These are phyloP conservation scores for Agonopterix subpropinquella DNA, from an alignment of 2,888 invertebrate genomes.

Conservation along the genomic window DNA sequence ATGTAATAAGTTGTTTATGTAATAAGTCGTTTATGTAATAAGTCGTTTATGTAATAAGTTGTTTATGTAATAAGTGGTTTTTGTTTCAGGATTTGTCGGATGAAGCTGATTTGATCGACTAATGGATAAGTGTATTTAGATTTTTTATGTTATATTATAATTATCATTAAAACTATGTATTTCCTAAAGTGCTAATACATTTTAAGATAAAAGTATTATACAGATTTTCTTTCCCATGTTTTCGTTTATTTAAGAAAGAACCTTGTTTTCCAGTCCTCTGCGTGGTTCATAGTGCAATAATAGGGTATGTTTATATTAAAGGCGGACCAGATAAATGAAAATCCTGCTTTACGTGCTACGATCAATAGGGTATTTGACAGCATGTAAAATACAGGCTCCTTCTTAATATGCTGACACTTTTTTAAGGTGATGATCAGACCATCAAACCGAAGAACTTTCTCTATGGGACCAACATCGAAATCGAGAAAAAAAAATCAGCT, in stretches of 20 bases:
- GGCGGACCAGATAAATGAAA: too few species aligned
- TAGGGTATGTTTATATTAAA: too few species aligned
- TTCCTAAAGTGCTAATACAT: conserved; percentile 57
- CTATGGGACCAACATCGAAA: too few species aligned
- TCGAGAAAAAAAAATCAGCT: too few species aligned
- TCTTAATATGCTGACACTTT: too few species aligned
- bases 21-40: conserved; percentile 18
- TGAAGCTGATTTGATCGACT: conserved; percentile 42
- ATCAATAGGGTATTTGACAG: too few species aligned
- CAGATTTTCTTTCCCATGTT: conserved; percentile 19
- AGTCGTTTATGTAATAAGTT: conserved; percentile 22
- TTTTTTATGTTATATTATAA: conserved; percentile 33
- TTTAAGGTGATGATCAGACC: too few species aligned
- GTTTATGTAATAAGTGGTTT: conserved; percentile 11
- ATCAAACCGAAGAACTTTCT: too few species aligned
- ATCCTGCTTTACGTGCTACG: too few species aligned
- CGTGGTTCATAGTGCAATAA: too few species aligned
- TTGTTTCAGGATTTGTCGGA: conserved; percentile 67
- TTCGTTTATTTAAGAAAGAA: neutral
- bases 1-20: conserved; percentile 22
- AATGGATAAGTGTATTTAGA: conserved; percentile 43
- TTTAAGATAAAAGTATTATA: conserved; percentile 63
- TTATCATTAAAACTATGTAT: conserved; percentile 41
- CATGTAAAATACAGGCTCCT: too few species aligned
- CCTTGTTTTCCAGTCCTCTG: too few species aligned